Conservation (phyloP, 1,140 invertebrate genomes). For the Drosophila littoralis region DNA sequence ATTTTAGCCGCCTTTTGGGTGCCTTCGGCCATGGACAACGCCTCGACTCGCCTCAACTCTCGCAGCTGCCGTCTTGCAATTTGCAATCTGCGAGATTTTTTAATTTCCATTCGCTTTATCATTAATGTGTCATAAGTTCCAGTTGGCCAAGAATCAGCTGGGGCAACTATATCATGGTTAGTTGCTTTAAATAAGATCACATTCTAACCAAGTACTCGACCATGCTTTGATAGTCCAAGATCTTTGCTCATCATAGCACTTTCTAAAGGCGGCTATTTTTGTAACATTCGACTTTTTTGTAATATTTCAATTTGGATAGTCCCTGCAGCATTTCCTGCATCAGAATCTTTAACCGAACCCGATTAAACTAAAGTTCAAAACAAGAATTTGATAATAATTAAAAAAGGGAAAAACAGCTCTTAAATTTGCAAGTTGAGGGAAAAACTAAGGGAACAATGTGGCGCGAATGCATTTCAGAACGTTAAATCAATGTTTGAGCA, state of each 20-base stretch:
- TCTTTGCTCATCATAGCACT: background rate
- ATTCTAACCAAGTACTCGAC: background rate
- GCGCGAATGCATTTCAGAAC: no score
- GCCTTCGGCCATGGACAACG: constrained; percentile 34
- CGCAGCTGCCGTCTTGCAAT: constrained; percentile 34
- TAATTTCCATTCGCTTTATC: constrained; percentile 56
- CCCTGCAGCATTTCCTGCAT: no score
- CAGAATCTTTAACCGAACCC: no score
- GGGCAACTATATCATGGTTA: background rate
- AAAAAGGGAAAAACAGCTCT: no score
- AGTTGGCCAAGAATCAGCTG: constrained; percentile 1
- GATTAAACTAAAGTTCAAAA: no score
- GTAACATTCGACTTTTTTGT: no score
- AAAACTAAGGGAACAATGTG: no score
- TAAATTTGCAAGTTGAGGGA: no score
- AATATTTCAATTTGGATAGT: no score
- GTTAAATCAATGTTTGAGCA: no score
- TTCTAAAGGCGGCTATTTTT: no score
- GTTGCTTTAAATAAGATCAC: constrained; percentile 1
- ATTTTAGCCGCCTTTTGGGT: constrained; percentile 4
- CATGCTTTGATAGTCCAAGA: background rate
- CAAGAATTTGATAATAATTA: no score
- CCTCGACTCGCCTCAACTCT: background rate
- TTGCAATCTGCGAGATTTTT: constrained; percentile 40
- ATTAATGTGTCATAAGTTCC: constrained; percentile 41